Evolutionary conservation across 2,888 invertebrate species (phyloP), one percentile per base, ranked within the genome.

Genomic region (Calliopum simillimum): DNA sequence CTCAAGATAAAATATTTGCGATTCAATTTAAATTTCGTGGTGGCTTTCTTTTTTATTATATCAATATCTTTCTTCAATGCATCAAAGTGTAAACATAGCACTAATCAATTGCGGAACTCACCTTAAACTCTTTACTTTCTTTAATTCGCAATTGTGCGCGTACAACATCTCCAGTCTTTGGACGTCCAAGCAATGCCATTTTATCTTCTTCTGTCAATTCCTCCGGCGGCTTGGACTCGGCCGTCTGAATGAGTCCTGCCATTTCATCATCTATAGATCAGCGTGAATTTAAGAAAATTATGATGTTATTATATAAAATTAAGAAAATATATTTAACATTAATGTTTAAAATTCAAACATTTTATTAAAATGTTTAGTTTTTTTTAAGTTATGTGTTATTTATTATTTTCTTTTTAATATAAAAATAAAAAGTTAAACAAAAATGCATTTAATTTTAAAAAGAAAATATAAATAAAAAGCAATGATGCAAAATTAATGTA

Each of bases 121-220:
- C 98, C 93, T 98, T 99, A 87, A 99, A 99, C 88, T 99, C 99
- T 87, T 96, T 96, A 89, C 97, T 98, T 87, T 99, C 99, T 82
- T 95, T 96, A 83, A 99, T 94, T 83, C 96, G 91, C 81, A 99
- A 91, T 88, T 94, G 93, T 71, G 95, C 93, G 78, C 94, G 90
- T 76, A 90, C 91, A 82, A 93, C 90, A 78, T 98, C 97, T 3
- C 99, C 99, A 73, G 96, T 89, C 79, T 94, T 90, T 4, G 99
- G 99, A 81, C 93, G 92, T 44, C 99, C 99, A 87, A 98, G 89
- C 83, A 96, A 89, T 64, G 96, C 94, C 79, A 96, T 93, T 82
- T 93, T 94, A 74, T 96, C 95, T 79, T 94, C 92, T 76, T 94
- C 93, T 44, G 91, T 91, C 61, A 92, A 87, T n/a, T 91, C 90